These are phyloP conservation scores for Crypturellus undulatus DNA, from an alignment of 2,113 vertebrate genomes.

Conservation along the genomic window DNA sequence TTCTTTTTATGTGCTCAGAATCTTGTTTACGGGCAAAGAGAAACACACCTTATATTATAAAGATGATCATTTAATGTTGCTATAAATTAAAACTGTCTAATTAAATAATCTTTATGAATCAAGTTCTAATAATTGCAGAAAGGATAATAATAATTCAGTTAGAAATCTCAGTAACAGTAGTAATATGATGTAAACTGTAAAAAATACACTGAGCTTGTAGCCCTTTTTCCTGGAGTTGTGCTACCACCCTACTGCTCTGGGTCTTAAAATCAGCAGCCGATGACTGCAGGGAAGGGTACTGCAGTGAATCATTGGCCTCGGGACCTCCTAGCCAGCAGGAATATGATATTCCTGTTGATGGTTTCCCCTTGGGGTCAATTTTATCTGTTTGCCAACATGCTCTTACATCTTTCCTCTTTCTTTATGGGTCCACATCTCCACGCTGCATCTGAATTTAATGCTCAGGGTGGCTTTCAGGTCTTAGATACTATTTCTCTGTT, in stretches of 20 bases:
- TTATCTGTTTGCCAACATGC: background rate
- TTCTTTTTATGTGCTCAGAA: background rate
- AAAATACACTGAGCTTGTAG: background rate
- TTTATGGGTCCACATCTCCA: background rate
- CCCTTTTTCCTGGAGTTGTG: background rate
- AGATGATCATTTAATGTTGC: background rate
- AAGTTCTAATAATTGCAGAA: background rate
- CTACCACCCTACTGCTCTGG: background rate
- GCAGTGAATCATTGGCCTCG: background rate
- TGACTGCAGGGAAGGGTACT: background rate
- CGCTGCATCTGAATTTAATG: background rate
- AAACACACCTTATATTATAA: background rate
- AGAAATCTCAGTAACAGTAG: background rate
- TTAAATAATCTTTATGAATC: background rate
- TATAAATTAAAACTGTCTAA: background rate
- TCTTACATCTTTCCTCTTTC: background rate
- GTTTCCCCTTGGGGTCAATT: background rate
- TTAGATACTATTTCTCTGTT: background rate
- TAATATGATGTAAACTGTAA: background rate
- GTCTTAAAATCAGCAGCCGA: background rate
- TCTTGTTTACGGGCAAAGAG: background rate
- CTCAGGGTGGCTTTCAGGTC: background rate
- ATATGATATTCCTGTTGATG: fast-evolving
- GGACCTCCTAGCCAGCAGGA: background rate
- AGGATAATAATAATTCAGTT: background rate